These are phyloP conservation scores for Odocoileus virginianus DNA, from an alignment of 2,113 vertebrate species.

Conservation along the genomic window DNA sequence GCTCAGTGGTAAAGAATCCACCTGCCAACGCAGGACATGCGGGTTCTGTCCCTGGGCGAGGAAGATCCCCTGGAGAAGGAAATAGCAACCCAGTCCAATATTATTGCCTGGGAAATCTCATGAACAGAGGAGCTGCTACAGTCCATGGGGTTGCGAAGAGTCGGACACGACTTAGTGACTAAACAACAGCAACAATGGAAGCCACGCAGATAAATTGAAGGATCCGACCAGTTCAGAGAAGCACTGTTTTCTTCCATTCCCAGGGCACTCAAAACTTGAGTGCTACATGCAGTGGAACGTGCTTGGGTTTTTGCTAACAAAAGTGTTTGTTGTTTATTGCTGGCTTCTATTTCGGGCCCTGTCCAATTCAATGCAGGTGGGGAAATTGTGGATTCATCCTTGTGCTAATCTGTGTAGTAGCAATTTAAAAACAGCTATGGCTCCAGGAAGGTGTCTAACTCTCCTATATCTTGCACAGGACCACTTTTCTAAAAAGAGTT, in stretches of 20 bases:
- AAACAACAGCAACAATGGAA: neutral
- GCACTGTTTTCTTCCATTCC: neutral
- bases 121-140: neutral
- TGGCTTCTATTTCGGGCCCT: neutral
- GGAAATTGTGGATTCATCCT: neutral
- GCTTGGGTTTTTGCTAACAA: neutral
- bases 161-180: rapidly evolving
- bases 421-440: neutral
- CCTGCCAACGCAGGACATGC: rapidly evolving
- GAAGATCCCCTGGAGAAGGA: neutral
- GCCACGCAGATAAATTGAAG: neutral
- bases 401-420: neutral
- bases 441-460: neutral
- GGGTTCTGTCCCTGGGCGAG: neutral
- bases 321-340: neutral
- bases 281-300: rapidly evolving
- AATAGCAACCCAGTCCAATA: neutral
- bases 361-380: neutral
- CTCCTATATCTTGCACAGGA: neutral
- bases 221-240: neutral
- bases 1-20: neutral
- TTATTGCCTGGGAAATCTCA: neutral
- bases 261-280: neutral
- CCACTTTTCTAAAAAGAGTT: neutral
- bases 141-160: neutral